Base-by-base conservation (phyloP, 2,797 vertebrate species). In the Clarias platycephalus region DNA sequence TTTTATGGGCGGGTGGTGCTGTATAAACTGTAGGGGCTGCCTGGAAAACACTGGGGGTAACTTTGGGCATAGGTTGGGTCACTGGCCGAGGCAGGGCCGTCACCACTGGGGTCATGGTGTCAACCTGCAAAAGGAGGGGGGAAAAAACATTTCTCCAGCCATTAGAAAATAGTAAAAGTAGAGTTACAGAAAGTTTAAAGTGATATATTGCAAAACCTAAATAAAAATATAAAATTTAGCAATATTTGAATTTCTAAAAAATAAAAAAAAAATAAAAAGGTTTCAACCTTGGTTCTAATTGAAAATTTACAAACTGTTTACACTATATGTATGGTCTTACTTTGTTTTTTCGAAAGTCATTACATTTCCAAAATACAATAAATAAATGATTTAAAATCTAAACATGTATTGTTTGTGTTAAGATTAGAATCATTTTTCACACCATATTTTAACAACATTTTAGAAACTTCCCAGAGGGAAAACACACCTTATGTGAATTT, bases 21-120 rank as follows among this genome's bases (percentile, higher is more conserved):
- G 93, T 94, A 88, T 97, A 97, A 4, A 96, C 95, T 0, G 96
- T 97, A 0, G 96, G 96, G 1, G 96, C 96, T 0, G 96, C 96
- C 91, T 96, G 96, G 88, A 96, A 94, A 80, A 96, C 90, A 0
- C 95, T 95, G 1, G 95, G 95, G 0, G 94, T 93, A 0, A 92
- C 90, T 86, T 96, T 96, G 12, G 92, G 86, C 0, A 94, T 83
- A 0, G 91, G 86, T 4, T 89, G 92, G 5, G 88, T 67, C 31
- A 90, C 90, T 1, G 92, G 90, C 58, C 94, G 91, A 0, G 92
- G 71, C 0, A 93, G 89, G 3, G 87, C 82, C 0, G 93, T 86
- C 53, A 90, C 90, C 90, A 96, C 91, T 0, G 94, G 87, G 44
- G 90, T 92, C 75, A 96, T 94, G 0, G 92, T 89, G 5, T 91